Conservation (phyloP, 2,888 invertebrate species). For the Limenitis arthemis region DNA sequence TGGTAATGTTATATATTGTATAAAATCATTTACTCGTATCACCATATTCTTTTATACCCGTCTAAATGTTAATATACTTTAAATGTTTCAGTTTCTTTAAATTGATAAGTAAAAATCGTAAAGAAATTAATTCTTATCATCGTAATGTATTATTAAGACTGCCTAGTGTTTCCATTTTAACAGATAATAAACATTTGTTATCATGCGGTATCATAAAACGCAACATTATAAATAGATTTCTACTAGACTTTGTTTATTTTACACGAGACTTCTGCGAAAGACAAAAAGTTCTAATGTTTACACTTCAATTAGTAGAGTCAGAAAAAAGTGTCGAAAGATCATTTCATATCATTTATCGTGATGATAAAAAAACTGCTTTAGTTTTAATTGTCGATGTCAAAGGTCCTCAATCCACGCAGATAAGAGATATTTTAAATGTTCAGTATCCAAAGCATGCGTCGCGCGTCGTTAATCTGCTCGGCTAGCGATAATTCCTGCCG, state of each 20-base stretch:
- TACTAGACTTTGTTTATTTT: not conserved
- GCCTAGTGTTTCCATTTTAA: conserved; percentile 6
- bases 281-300: not conserved
- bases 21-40: not conserved
- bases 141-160: conserved; percentile 8
- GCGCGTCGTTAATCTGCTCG: conserved; percentile 18
- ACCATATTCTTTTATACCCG: not conserved
- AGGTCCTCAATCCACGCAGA: conserved; percentile 8
- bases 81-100: conserved; percentile 6
- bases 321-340: conserved; percentile 1
- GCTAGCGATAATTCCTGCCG: conserved; percentile 16
- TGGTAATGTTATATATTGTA: no score
- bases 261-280: not conserved
- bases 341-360: not conserved
- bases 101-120: not conserved
- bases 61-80: not conserved
- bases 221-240: not conserved
- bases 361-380: conserved; percentile 1
- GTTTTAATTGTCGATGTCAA: conserved; percentile 2
- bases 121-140: conserved; percentile 4
- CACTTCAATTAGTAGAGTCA: not conserved
- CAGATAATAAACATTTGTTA: conserved; percentile 1
- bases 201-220: conserved; percentile 4
- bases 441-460: conserved; percentile 18
- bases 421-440: conserved; percentile 3